phyloP scores from a whole-genome alignment of 1,140 invertebrate species.

The Penaeus japonicus region DNA sequence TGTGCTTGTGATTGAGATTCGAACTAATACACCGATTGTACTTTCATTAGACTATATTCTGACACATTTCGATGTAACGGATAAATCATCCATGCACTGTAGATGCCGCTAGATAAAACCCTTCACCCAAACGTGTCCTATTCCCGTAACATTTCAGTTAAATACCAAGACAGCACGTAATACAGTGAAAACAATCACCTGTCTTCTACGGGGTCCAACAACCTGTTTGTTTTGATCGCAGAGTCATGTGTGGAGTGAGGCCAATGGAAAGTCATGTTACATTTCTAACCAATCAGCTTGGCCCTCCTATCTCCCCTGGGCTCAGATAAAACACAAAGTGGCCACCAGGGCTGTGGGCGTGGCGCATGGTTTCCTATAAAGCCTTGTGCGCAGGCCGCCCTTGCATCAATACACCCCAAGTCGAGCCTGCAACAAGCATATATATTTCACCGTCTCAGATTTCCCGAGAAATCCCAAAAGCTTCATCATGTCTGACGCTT shows the following conservation, averaged over 20 bases:
- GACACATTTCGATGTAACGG: no score
- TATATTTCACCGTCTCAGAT: neutral
- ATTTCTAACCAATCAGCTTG: neutral
- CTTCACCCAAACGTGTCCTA: no score
- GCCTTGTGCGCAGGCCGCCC: no score
- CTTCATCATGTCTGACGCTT: constrained; percentile 55
- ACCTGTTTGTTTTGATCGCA: neutral
- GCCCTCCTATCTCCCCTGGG: neutral
- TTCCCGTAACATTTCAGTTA: neutral
- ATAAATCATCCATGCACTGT: no score
- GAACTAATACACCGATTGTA: no score
- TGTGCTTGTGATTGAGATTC: no score
- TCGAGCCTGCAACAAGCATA: no score
- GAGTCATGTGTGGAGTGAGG: neutral
- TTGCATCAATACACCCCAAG: neutral
- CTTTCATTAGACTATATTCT: no score
- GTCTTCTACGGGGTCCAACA: neutral
- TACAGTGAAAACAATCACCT: neutral
- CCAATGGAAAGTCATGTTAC: neutral
- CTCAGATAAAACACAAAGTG: neutral
- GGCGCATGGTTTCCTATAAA: no score
- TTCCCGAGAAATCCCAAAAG: neutral
- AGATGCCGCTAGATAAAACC: no score
- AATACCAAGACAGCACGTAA: neutral
- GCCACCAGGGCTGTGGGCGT: neutral